Base-by-base conservation (phyloP, 2,797 vertebrate genomes). In the Garrulus glandarius region DNA sequence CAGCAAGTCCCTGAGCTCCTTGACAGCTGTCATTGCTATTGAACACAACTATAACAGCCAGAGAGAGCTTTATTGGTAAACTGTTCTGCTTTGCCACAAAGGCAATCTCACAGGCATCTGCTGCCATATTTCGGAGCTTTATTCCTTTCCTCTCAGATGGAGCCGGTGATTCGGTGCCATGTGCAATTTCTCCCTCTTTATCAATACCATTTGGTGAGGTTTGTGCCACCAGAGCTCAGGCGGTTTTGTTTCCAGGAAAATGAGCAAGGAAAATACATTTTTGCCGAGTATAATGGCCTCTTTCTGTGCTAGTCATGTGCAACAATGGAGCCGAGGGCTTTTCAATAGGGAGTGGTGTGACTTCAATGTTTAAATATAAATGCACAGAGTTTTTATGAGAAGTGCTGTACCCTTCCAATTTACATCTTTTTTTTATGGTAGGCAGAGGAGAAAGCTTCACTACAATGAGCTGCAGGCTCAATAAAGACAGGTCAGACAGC, bases 11-110 rank as follows among this genome's bases (percentile, higher is more conserved):
- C 96, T 10, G 50, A 96, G 98, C 98, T 98, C 98, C 95, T 85
- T 97, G 98, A 98, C 98, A 99, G 98, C 98, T 98, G 98, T 96
- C 97, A 95, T 92, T 96, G 97, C 96, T 97, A 97, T 96, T 97
- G 98, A 98, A 93, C 61, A 77, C 91, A 95, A 95, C 97, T 97
- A 71, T 91, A 96, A 89, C 96, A 97, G 97, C 95, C 96, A 95
- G 98, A 95, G 95, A 94, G 92, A 95, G 97, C 97, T 97, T 97
- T 98, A 98, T 98, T 93, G 95, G 97, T 95, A 89, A 96, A 96
- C 91, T 63, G 96, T 50, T 97, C 96, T 91, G 87, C 55, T 59
- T 67, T 88, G 88, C 96, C 96, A 92, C 91, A 82, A 84, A 96
- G 89, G 60, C 91, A 84, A 94, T 89, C 96, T 95, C 56, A 65